Evolutionary conservation across 2,113 vertebrate genomes (phyloP), one percentile per base, ranked within the genome.

Genomic region (Phocoena phocoena): DNA sequence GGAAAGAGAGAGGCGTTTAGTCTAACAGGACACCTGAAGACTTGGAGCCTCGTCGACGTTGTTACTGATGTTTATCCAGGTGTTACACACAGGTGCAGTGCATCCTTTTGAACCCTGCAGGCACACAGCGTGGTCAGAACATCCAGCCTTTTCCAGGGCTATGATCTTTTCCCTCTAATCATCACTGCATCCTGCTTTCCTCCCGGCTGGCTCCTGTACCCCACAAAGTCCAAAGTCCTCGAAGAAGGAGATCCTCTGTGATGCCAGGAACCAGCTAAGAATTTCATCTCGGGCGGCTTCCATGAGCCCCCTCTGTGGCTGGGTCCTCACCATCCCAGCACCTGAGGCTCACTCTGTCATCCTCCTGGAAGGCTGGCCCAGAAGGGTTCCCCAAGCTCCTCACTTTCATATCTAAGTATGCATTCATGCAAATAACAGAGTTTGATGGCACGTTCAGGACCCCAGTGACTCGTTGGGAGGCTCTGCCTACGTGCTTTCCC

Each of bases 261-360:
- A 7, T 12, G 28, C 68, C 73, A 62, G 50, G 53, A 86, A 18
- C 1, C 5, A 47, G 18, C 53, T 20, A 25, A 55, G 50, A 23
- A 41, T 87, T 36, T 58, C 47, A 38, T 11, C 17, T 5, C 23
- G 25, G 58, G 23, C 5, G 5, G 15, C 10, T 36, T 79, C 41
- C 18, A 8, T 2, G 53, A 58, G 33, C 23, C 10, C 26, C 18
- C 15, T 33, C 21, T 1, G 1, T 11, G 33, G 1, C 55, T 15
- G 25, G 5, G 15, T 26, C 31, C 18, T 18, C 8, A 4, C 3
- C 8, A 2, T 26, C 20, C 38, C 38, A 62, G 65, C 14, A 7
- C 31, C 53, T 33, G 21, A 26, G 2, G 2, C 21, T 9, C 4
- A 1, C 3, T 14, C 23, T 10, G 2, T 8, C 4, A 8, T 20